Evolutionary conservation across 2,888 invertebrate genomes (phyloP).

Genomic region (Homarus gammarus): DNA sequence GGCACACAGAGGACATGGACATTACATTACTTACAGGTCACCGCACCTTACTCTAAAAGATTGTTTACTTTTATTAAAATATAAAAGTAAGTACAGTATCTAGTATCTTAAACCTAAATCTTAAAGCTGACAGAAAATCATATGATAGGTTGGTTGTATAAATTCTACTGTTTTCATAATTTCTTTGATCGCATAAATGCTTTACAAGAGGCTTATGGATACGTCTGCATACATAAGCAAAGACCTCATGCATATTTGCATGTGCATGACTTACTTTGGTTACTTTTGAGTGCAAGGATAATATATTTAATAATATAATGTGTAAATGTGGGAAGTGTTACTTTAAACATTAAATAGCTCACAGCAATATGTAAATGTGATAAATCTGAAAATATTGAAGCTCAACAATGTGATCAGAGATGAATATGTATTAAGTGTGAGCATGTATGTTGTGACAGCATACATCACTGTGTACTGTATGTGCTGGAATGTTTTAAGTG

Average conservation of each 20-base stretch:
- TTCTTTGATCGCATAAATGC: not conserved
- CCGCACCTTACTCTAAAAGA: not conserved
- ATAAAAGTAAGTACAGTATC: not conserved
- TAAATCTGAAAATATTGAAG: not conserved
- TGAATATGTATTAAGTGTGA: not conserved
- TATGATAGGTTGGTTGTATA: not conserved
- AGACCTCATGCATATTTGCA: not conserved
- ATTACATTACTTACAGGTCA: not conserved
- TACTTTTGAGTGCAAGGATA: not conserved
- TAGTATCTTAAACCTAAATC: not conserved
- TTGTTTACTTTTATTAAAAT: not conserved
- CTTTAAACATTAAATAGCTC: not conserved
- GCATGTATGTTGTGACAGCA: not conserved
- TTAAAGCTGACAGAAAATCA: slow-evolving; percentile 5
- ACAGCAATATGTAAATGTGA: too few relatives aligned
- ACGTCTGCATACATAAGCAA: not conserved
- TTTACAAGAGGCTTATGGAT: slow-evolving; percentile 3
- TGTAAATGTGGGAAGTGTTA: not conserved
- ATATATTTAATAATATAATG: not conserved
- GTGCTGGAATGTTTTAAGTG: not conserved
- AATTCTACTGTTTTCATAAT: not conserved
- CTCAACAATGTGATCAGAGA: not conserved
- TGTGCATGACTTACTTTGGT: not conserved
- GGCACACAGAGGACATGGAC: slow-evolving; percentile 6
- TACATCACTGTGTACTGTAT: not conserved